A percentile compares a stretch with the other conserved stretches of the same genome.
Conservation (phyloP, 2,797 vertebrate species). For the Rhyacichthys aspro region DNA sequence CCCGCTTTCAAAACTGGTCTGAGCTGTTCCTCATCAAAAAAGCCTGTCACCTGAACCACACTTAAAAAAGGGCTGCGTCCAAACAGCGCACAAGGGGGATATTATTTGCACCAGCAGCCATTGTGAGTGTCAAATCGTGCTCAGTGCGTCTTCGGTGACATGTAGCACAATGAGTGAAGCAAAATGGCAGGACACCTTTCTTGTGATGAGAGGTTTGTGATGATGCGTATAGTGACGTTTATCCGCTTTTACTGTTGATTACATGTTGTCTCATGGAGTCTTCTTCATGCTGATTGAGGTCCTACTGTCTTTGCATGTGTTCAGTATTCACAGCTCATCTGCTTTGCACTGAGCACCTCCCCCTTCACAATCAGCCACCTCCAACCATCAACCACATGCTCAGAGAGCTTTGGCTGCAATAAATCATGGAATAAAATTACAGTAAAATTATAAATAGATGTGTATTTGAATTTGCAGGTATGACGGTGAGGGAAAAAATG, state of each 20-base stretch:
- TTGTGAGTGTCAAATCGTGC: constrained; percentile 42
- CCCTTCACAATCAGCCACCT: constrained; percentile 13
- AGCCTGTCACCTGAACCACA: constrained; percentile 60
- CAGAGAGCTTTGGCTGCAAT: not conserved
- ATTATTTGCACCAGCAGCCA: constrained; percentile 52
- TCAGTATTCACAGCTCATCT: constrained; percentile 50
- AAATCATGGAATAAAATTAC: constrained; percentile 3
- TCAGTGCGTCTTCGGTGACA: constrained; percentile 52
- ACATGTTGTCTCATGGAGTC: constrained; percentile 38
- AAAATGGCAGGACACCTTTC: constrained; percentile 43
- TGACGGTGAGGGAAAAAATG: not conserved
- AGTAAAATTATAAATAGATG: not conserved
- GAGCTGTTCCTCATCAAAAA: constrained; percentile 71
- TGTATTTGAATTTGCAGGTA: not conserved
- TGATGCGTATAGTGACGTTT: constrained; percentile 57
- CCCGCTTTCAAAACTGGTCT: constrained; percentile 68
- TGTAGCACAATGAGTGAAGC: constrained; percentile 39
- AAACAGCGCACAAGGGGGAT: constrained; percentile 51
- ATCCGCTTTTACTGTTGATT: constrained; percentile 55
- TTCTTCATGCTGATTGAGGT: constrained; percentile 7
- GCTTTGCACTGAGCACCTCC: constrained; percentile 25
- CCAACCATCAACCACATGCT: constrained; percentile 22
- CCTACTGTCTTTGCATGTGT: constrained; percentile 45
- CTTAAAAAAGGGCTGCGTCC: constrained; percentile 53
- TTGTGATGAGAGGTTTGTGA: constrained; percentile 45